phyloP scores from a whole-genome alignment of 2,888 invertebrate species.

The Liodrosophila aerea region DNA sequence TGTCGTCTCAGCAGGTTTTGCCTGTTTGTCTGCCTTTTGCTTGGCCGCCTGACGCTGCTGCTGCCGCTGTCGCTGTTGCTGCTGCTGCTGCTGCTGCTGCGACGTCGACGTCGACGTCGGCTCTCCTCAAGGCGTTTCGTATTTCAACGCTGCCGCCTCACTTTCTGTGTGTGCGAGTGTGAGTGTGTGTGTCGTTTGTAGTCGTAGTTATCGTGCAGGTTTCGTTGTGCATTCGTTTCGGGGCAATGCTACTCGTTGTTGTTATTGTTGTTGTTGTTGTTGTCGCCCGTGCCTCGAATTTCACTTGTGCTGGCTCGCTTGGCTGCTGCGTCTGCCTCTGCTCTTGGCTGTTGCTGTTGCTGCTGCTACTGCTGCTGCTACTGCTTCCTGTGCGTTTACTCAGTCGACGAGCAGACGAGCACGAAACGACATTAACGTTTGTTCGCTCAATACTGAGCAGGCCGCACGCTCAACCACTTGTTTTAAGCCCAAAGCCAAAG shows the following conservation, averaged over 20 bases:
- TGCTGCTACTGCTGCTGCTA: constrained; percentile 24
- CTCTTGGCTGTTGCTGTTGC: constrained; percentile 49
- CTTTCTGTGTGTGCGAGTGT: constrained; percentile 24
- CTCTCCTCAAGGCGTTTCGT: constrained; percentile 75
- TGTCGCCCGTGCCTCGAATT: constrained; percentile 67
- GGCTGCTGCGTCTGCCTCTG: constrained; percentile 66
- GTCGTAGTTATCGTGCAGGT: constrained; percentile 48
- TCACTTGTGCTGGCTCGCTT: constrained; percentile 60
- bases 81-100: constrained; percentile 37
- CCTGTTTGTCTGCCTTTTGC: constrained; percentile 81
- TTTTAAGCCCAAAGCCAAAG: constrained; percentile 63
- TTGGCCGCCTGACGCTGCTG: constrained; percentile 57
- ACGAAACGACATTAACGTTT: constrained; percentile 74
- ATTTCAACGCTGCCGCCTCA: constrained; percentile 64
- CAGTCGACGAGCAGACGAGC: constrained; percentile 62
- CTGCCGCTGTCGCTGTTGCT: constrained; percentile 31
- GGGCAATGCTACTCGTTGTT: constrained; percentile 38
- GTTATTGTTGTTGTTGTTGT: constrained; percentile 23
- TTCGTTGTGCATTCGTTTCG: constrained; percentile 68
- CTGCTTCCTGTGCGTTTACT: constrained; percentile 60
- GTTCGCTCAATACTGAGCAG: constrained; percentile 70
- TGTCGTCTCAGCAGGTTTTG: constrained; percentile 81
- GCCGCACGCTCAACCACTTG: constrained; percentile 79
- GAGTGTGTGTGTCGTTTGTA: constrained; percentile 34
- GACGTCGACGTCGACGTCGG: constrained; percentile 39